phyloP scores from a whole-genome alignment of 2,888 invertebrate genomes.

The Clostera curtula region DNA sequence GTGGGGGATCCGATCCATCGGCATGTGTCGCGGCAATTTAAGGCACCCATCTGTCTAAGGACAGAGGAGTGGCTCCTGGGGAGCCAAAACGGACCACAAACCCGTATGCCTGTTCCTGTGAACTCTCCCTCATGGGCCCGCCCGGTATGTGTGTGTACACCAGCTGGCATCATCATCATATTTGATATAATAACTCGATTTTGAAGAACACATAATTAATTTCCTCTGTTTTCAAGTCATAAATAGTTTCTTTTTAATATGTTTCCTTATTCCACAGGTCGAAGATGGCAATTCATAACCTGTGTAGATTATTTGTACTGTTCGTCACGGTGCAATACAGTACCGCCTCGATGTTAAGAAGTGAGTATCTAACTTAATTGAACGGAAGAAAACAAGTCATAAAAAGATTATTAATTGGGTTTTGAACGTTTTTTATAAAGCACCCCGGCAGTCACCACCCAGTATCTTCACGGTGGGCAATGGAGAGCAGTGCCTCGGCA shows the following conservation, averaged over 20 bases:
- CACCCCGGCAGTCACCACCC: constrained; percentile 39
- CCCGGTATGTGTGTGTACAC: too few species aligned
- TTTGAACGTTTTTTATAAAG: constrained; percentile 26
- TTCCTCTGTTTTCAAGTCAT: background rate
- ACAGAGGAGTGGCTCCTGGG: too few species aligned
- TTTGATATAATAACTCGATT: constrained; percentile 1
- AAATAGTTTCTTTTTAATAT: constrained; percentile 3
- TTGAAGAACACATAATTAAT: background rate
- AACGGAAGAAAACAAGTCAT: too few species aligned
- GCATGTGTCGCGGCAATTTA: too few species aligned
- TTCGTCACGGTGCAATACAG: constrained; percentile 32
- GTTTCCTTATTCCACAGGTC: constrained; percentile 31
- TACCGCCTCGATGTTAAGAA: constrained; percentile 34
- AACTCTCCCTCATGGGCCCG: too few species aligned
- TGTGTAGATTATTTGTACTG: constrained; percentile 36
- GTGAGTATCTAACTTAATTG: too few species aligned
- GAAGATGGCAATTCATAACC: constrained; percentile 44
- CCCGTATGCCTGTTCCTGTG: too few species aligned
- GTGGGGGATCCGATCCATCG: too few species aligned
- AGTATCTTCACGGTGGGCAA: constrained; percentile 60
- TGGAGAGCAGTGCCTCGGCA: constrained; percentile 55
- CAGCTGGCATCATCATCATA: too few species aligned
- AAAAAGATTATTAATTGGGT: background rate
- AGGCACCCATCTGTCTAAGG: too few species aligned
- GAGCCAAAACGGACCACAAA: too few species aligned